phyloP scores from a whole-genome alignment of 2,888 invertebrate genomes.

The Lottia scabra region DNA sequence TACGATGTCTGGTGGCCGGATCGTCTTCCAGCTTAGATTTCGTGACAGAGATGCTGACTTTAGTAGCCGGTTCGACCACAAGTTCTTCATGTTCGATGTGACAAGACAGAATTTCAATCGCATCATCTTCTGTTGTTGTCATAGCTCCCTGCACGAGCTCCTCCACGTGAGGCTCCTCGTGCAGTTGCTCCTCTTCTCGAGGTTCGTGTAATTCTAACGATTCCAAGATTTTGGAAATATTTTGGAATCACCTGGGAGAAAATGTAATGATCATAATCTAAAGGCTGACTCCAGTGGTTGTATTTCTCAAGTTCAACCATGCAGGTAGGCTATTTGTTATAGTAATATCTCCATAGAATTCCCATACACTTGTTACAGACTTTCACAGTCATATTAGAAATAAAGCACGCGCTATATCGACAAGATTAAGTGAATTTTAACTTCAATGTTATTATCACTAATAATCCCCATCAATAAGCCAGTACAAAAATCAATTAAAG shows the following conservation, averaged over 20 bases:
- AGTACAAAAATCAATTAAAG: too few species aligned
- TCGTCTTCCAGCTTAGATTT: conserved; percentile 20
- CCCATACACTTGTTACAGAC: not conserved
- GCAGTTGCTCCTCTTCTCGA: not conserved
- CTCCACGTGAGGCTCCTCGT: conserved; percentile 8
- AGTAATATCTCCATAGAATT: not conserved
- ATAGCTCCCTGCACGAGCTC: conserved; percentile 24
- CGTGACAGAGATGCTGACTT: conserved; percentile 18
- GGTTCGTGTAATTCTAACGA: not conserved
- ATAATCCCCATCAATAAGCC: not conserved
- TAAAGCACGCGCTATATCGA: not conserved
- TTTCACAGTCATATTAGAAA: not conserved
- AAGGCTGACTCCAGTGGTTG: not conserved
- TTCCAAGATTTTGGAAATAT: not conserved
- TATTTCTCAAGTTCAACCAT: not conserved
- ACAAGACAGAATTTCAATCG: conserved; percentile 40
- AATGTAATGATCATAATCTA: not conserved
- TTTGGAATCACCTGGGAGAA: not conserved
- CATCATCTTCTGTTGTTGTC: conserved; percentile 38
- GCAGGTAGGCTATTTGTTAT: not conserved
- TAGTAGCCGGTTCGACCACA: conserved; percentile 22
- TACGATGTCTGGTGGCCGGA: conserved; percentile 35
- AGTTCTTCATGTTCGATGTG: conserved; percentile 32
- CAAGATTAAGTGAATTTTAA: not conserved
- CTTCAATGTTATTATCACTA: not conserved